Conservation (phyloP, 2,113 vertebrate genomes). For the Vulpes ferrilata region DNA sequence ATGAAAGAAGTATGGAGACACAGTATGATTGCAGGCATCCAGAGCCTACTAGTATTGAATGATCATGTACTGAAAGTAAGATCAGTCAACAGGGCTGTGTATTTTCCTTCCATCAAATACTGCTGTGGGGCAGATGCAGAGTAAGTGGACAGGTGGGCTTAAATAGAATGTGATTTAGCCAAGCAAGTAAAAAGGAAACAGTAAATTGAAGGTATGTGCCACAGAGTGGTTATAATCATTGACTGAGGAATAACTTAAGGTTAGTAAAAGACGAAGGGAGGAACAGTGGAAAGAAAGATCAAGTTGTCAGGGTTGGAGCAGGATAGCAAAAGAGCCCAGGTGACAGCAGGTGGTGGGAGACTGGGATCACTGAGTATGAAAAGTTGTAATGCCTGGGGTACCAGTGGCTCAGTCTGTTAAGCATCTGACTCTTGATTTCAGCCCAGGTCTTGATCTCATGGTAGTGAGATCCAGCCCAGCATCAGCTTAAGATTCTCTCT, state of each 20-base stretch:
- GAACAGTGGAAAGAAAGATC: neutral
- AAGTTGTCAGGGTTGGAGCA: neutral
- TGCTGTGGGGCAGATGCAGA: neutral
- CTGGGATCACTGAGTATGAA: neutral
- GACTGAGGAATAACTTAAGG: neutral
- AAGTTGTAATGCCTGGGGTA: neutral
- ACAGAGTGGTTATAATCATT: neutral
- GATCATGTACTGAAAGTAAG: neutral
- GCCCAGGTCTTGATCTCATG: neutral
- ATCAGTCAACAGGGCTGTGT: neutral
- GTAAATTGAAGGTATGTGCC: neutral
- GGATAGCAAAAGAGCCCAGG: neutral
- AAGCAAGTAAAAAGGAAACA: neutral
- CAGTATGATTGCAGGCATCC: neutral
- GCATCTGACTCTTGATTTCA: neutral
- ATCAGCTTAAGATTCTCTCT: neutral
- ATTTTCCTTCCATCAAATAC: neutral
- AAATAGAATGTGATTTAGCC: neutral
- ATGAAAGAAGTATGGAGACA: neutral
- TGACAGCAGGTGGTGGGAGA: neutral
- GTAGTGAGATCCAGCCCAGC: neutral
- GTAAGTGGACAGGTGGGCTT: neutral
- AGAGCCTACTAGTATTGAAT: neutral
- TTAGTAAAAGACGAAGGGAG: neutral
- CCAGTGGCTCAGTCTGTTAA: neutral